A percentile compares a stretch with the other conserved stretches of the same genome.
Evolutionary conservation across 1,140 invertebrate genomes (phyloP).

Genomic region (Drosophila erecta): DNA sequence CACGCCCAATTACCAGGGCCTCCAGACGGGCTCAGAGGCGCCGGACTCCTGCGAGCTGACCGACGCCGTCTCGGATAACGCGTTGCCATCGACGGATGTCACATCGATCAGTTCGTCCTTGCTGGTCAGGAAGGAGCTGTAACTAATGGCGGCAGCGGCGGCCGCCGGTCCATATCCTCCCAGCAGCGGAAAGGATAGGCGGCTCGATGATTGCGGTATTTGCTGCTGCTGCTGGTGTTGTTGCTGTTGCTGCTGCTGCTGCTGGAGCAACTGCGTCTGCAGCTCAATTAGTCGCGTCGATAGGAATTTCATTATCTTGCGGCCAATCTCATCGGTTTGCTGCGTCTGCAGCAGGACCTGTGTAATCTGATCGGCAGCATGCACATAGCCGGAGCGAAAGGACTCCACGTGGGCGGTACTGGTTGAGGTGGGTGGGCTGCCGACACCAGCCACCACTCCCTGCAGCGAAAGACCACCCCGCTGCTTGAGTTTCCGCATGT

Average conservation of each 20-base stretch:
- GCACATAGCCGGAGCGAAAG: slow-evolving; percentile 95
- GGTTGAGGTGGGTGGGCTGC: slow-evolving; percentile 21
- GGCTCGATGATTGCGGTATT: slow-evolving; percentile 38
- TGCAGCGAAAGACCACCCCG: slow-evolving; percentile 75
- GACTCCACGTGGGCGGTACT: slow-evolving; percentile 88
- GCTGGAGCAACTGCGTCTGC: slow-evolving; percentile 72
- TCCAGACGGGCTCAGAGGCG: slow-evolving; percentile 74
- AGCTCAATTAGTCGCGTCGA: slow-evolving; percentile 91
- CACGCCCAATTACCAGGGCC: slow-evolving; percentile 66
- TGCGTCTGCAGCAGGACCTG: slow-evolving; percentile 91
- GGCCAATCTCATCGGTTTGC: slow-evolving; percentile 91
- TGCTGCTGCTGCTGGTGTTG: slow-evolving; percentile 46
- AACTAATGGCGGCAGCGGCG: slow-evolving; percentile 60
- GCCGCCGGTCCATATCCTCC: slow-evolving; percentile 60
- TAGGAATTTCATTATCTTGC: slow-evolving; percentile 94
- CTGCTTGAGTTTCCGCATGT: slow-evolving; percentile 93
- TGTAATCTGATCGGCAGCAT: slow-evolving; percentile 96
- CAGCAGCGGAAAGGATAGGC: slow-evolving; percentile 62
- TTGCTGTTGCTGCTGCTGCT: slow-evolving; percentile 55
- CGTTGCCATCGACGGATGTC: slow-evolving; percentile 74
- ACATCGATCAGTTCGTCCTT: slow-evolving; percentile 80
- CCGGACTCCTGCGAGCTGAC: slow-evolving; percentile 73
- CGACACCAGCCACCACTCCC: slow-evolving; percentile 62
- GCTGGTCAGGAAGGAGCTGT: slow-evolving; percentile 61
- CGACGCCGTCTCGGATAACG: slow-evolving; percentile 73